Evolutionary conservation across 2,113 vertebrate species (phyloP).

Genomic region (Spilogale gracilis): DNA sequence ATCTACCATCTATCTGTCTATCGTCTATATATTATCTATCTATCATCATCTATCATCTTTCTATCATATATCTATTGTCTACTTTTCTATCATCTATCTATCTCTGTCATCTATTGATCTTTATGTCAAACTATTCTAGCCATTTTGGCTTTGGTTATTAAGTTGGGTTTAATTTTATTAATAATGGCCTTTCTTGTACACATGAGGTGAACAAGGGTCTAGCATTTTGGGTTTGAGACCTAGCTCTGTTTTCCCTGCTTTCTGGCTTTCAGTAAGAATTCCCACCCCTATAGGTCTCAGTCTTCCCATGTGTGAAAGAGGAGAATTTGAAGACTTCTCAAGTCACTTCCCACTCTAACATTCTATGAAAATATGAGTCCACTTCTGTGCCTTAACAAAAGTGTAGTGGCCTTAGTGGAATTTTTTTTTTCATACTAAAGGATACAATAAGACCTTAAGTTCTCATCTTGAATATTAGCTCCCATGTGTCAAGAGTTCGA

Average conservation of each 20-base stretch:
- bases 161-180: not conserved
- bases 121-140: not conserved
- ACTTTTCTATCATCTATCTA: not conserved
- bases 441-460: not conserved
- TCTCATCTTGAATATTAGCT: not conserved
- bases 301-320: not conserved
- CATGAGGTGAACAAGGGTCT: not conserved
- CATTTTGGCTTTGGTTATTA: not conserved
- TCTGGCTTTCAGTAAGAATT: not conserved
- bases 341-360: not conserved
- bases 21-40: not conserved
- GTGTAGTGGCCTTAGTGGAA: not conserved
- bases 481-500: not conserved
- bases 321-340: not conserved
- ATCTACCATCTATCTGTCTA: not conserved
- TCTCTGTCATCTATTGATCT: not conserved
- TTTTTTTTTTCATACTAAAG: not conserved
- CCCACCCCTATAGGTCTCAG: not conserved
- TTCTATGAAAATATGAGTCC: not conserved
- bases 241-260: not conserved
- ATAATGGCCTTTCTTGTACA: not conserved
- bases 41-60: not conserved
- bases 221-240: not conserved
- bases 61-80: not conserved
- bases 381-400: not conserved